phyloP scores from a whole-genome alignment of 2,113 vertebrate species.

The Rynchops niger region DNA sequence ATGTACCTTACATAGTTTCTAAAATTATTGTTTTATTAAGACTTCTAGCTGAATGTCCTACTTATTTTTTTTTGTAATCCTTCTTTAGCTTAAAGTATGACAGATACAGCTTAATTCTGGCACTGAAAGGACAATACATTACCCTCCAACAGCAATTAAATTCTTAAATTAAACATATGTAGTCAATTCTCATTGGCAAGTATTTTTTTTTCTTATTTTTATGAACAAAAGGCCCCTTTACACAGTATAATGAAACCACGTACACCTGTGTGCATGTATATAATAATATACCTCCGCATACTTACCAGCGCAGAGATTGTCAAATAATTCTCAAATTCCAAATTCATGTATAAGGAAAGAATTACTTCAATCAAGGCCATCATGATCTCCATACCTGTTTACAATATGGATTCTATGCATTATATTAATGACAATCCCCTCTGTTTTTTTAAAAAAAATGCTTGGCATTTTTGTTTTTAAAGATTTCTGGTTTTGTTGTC shows the following conservation, averaged over 20 bases:
- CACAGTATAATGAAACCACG: not conserved
- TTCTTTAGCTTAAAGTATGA: not conserved
- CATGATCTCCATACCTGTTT: rapidly evolving
- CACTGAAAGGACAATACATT: not conserved
- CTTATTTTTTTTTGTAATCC: not conserved
- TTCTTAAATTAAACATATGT: not conserved
- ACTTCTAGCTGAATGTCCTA: not conserved
- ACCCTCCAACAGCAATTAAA: not conserved
- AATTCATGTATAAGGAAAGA: not conserved
- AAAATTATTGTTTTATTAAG: not conserved
- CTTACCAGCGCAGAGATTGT: not conserved
- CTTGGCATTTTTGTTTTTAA: rapidly evolving
- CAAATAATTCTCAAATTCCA: not conserved
- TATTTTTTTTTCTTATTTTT: not conserved
- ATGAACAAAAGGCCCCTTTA: not conserved
- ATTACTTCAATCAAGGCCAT: not conserved
- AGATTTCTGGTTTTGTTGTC: not conserved
- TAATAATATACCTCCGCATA: rapidly evolving
- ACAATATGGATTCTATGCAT: rapidly evolving
- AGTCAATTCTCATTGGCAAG: not conserved
- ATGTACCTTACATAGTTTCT: not conserved
- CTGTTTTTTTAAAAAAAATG: not conserved
- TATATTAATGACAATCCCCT: not conserved
- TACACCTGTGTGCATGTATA: not conserved
- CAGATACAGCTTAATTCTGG: not conserved